Conservation (phyloP, 2,113 vertebrate species). For the Perccottus glenii region DNA sequence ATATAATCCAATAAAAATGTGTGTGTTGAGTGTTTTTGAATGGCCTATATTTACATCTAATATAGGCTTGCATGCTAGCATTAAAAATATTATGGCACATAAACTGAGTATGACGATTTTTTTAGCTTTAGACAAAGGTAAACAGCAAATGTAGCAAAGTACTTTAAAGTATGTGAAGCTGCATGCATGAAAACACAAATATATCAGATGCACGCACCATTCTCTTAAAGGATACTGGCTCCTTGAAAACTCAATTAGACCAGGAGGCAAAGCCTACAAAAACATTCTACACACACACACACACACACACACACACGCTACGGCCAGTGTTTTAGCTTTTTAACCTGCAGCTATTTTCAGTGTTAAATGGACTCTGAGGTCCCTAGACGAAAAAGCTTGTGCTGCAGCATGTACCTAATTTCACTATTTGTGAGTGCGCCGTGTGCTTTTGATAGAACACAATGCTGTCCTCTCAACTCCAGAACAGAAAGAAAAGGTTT, state of each 20-base stretch:
- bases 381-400: constrained; percentile 51
- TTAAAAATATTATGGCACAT: no score
- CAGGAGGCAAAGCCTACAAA: constrained; percentile 58
- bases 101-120: no score
- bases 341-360: constrained; percentile 69
- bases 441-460: constrained; percentile 12
- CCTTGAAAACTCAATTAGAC: constrained; percentile 75
- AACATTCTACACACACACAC: constrained; percentile 22
- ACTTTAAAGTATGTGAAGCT: no score
- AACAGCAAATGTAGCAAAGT: no score
- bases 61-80: no score
- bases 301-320: constrained; percentile 17
- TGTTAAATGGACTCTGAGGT: constrained; percentile 65
- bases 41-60: no score
- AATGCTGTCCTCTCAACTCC: background rate
- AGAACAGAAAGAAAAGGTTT: background rate
- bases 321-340: constrained; percentile 46
- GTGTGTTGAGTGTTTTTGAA: no score
- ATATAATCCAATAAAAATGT: no score
- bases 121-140: no score
- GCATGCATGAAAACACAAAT: no score
- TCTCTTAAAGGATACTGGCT: constrained; percentile 67
- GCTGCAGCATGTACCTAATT: constrained; percentile 61
- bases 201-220: background rate
- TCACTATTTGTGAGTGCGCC: constrained; percentile 24